A percentile compares a stretch with the other conserved stretches of the same genome.
phyloP scores from a whole-genome alignment of 1,140 invertebrate species.

The Caerostris extrusa region DNA sequence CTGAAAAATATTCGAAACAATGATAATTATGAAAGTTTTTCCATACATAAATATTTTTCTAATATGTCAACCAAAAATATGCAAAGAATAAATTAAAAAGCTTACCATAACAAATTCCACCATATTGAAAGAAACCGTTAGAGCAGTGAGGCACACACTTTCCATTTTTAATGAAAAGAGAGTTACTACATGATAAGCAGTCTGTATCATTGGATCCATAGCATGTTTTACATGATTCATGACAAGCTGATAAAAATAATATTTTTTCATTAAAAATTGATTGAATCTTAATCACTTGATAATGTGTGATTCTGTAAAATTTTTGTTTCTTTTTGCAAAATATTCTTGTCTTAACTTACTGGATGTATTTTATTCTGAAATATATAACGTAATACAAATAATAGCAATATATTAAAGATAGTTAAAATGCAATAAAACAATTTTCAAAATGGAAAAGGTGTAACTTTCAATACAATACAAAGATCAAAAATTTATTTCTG shows the following conservation, averaged over 20 bases:
- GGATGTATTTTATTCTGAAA: no score
- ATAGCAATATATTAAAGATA: no score
- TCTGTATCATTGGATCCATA: constrained; percentile 68
- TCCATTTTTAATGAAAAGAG: constrained; percentile 56
- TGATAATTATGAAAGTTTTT: not conserved
- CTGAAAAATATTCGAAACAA: not conserved
- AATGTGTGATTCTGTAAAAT: no score
- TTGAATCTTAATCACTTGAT: no score
- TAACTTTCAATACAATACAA: no score
- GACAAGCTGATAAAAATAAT: constrained; percentile 20
- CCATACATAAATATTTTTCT: not conserved
- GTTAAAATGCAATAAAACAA: no score
- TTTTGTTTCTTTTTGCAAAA: no score
- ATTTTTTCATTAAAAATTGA: no score
- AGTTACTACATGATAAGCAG: constrained; percentile 35
- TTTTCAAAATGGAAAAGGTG: no score
- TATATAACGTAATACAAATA: no score
- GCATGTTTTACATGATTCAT: constrained; percentile 48
- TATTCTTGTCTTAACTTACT: no score
- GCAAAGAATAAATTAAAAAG: not conserved
- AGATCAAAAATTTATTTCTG: no score
- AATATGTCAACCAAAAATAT: not conserved
- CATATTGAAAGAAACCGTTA: constrained; percentile 64
- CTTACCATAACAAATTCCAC: constrained; percentile 67
- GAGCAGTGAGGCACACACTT: constrained; percentile 64